Evolutionary conservation across 1,140 invertebrate genomes (phyloP), one percentile per base, ranked within the genome.

Genomic region (Heliconius congener): DNA sequence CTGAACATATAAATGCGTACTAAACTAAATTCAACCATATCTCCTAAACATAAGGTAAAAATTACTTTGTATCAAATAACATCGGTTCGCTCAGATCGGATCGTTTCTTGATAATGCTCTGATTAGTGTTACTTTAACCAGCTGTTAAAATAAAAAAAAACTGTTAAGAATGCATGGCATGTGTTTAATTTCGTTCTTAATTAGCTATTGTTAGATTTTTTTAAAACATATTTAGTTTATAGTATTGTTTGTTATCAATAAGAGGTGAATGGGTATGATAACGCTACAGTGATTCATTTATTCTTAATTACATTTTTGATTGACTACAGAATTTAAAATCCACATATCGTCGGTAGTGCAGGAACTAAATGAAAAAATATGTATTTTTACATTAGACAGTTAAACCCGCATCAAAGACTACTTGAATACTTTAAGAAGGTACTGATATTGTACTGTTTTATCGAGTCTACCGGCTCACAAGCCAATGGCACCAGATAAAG

Each of bases 1-100:
- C 85, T 85, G 84, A 86, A 82, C 80, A 85, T 78, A 86, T 83
- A 85, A 71, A 57, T n/a, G n/a, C 39, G 39, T 55, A 18, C 23
- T 60, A 30, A 39, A 8, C 46, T 34, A 79, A 70, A 70, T 46
- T 74, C 42, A 39, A 71, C 76, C 46, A 19, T 80, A 79, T 52
- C 2, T 37, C 8, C 19, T 76, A 19, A 2, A 11, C 0, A 39
- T 70, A 76, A 70, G 27, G 60, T 13, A 5, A 0, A 34, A 30
- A 71, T 34, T 76, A 66, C 27, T 66, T 5, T 66, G n/a, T 16
- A n/a, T 76, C 9, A 6, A 46, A 76, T 71, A 79, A 79, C 72
- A 73, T 76, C 75, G 60, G 73, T 79, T 76, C 66, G 72, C 57
- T 66, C 71, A 75, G 73, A 76, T 76, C 73, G 60, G 78, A 74